Conservation (phyloP, 2,113 vertebrate species). For the Pterophyllum scalare region DNA sequence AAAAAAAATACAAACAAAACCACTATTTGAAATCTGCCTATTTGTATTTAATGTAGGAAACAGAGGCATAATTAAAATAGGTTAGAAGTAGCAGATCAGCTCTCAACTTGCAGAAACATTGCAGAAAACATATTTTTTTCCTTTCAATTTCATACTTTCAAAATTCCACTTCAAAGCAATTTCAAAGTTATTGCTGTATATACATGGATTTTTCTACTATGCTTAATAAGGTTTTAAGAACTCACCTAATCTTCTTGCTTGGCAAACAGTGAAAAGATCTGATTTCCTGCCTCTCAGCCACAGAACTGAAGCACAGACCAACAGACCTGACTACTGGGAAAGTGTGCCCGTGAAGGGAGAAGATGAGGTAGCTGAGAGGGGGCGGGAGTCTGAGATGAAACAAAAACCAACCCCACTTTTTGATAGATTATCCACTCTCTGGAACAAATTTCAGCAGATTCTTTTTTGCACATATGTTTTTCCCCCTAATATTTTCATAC, state of each 20-base stretch:
- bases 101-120: neutral
- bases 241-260: constrained; percentile 50
- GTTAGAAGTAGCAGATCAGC: neutral
- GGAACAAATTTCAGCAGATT: neutral
- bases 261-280: neutral
- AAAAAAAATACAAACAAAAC: neutral
- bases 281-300: neutral
- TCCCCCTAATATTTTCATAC: neutral
- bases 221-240: neutral
- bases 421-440: neutral
- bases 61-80: neutral
- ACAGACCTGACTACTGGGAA: neutral
- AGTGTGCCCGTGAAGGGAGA: constrained; percentile 17
- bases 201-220: neutral
- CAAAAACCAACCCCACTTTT: neutral
- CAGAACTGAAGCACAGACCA: constrained; percentile 8
- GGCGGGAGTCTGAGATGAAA: neutral
- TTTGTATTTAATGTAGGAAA: neutral
- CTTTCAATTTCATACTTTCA: neutral
- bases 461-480: neutral
- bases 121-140: neutral
- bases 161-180: neutral
- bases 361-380: constrained; percentile 17
- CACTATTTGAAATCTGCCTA: neutral
- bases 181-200: neutral